Conservation (phyloP, 2,113 vertebrate genomes). For the Nerophis lumbriciformis region DNA sequence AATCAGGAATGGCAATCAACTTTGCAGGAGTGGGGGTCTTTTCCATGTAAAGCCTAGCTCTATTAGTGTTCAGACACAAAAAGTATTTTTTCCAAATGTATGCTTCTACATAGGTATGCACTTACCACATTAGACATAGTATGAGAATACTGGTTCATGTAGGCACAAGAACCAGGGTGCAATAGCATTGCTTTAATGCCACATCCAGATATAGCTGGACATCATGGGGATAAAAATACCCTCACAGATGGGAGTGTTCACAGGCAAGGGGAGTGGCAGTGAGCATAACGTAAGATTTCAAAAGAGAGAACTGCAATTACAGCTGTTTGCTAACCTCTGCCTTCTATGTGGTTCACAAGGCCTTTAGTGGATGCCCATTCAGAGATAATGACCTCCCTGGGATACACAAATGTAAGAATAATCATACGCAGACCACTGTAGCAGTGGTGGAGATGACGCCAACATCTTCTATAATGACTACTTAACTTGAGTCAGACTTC, state of each 20-base stretch:
- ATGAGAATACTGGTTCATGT: conserved; percentile 30
- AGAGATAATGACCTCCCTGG: conserved; percentile 52
- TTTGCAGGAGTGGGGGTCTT: conserved; percentile 17
- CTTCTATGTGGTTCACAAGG: conserved; percentile 52
- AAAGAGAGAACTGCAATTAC: conserved; percentile 58
- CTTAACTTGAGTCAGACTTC: conserved; percentile 13
- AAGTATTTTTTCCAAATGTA: neutral
- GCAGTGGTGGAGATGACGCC: conserved; percentile 26
- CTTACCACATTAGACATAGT: conserved; percentile 17
- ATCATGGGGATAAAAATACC: conserved; percentile 66
- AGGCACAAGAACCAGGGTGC: conserved; percentile 20
- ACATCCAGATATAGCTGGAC: conserved; percentile 65
- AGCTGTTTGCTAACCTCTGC: conserved; percentile 55
- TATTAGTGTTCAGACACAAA: neutral
- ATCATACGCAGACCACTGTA: conserved; percentile 37
- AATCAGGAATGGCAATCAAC: conserved; percentile 34
- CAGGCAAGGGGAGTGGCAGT: conserved; percentile 41
- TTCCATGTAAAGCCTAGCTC: conserved; percentile 1
- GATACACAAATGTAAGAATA: conserved; percentile 50
- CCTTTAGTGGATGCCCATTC: conserved; percentile 41
- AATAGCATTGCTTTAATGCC: conserved; percentile 44
- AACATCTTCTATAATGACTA: conserved; percentile 11
- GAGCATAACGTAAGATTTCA: conserved; percentile 53
- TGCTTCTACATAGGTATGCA: conserved; percentile 4
- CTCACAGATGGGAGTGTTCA: conserved; percentile 61